These are phyloP conservation scores for Pteria penguin DNA, from an alignment of 2,888 invertebrate genomes.

Conservation along the genomic window DNA sequence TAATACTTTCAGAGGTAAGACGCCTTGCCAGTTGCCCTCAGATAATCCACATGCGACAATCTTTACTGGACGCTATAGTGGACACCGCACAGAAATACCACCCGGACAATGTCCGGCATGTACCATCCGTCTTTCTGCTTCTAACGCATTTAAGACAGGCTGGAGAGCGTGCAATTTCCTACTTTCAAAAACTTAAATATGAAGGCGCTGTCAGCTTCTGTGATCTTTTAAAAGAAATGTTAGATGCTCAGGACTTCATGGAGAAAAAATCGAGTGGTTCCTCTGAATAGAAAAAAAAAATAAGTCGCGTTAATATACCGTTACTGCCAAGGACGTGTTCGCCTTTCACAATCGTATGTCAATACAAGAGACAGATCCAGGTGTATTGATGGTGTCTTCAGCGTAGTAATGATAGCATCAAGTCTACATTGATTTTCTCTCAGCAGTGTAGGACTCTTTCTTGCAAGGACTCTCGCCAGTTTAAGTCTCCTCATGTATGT, in stretches of 20 bases:
- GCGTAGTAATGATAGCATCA: too few relatives aligned
- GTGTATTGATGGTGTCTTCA: too few relatives aligned
- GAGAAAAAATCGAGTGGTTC: conserved; percentile 24
- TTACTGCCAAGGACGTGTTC: too few relatives aligned
- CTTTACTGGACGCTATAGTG: conserved; percentile 68
- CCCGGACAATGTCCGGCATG: conserved; percentile 67
- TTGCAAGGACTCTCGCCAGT: too few relatives aligned
- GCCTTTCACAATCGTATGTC: too few relatives aligned
- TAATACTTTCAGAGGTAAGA: conserved; percentile 70
- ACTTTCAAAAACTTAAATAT: conserved; percentile 70
- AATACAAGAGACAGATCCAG: too few relatives aligned
- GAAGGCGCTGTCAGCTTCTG: conserved; percentile 72
- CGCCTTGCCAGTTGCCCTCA: conserved; percentile 67
- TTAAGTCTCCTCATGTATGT: too few relatives aligned
- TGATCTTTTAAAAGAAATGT: conserved; percentile 73
- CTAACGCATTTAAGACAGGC: conserved; percentile 74
- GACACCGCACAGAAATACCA: conserved; percentile 72
- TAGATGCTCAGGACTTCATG: conserved; percentile 62
- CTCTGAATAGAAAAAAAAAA: too few relatives aligned
- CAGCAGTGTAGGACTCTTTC: too few relatives aligned
- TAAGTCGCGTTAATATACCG: too few relatives aligned
- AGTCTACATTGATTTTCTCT: too few relatives aligned
- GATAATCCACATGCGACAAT: conserved; percentile 69
- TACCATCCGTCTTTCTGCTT: conserved; percentile 69
- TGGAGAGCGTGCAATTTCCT: conserved; percentile 69